Percentiles rank a stretch among this genome's conserved stretches.
Evolutionary conservation across 2,113 vertebrate species (phyloP).

Genomic region (Grammomys dolichurus): DNA sequence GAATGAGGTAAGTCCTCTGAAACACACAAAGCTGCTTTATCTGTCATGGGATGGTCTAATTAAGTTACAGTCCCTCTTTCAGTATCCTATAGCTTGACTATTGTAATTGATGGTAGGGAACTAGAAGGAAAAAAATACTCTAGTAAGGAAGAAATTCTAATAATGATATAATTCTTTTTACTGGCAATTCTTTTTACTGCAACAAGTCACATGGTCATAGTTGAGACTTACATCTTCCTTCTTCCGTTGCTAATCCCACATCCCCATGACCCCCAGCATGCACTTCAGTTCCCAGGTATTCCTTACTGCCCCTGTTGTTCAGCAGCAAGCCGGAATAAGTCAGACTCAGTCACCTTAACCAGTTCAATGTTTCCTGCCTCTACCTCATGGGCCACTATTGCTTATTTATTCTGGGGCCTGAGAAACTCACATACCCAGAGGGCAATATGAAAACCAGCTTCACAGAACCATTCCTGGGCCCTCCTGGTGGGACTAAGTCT

Average conservation of each 20-base stretch:
- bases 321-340: background rate
- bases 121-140: background rate
- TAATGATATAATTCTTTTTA: background rate
- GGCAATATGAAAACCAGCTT: background rate
- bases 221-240: background rate
- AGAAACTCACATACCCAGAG: background rate
- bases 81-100: background rate
- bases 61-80: background rate
- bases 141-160: background rate
- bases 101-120: background rate
- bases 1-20: background rate
- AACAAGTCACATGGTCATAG: background rate
- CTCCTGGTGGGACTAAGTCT: background rate
- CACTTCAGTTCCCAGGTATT: background rate
- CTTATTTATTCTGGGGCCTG: background rate
- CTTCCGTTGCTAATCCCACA: background rate
- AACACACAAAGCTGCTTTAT: background rate
- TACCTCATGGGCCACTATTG: background rate
- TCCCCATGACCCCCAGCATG: background rate
- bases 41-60: background rate
- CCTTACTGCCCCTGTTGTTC: background rate
- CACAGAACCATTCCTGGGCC: background rate
- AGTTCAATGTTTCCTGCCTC: background rate
- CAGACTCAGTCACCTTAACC: background rate
- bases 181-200: background rate